Conservation (phyloP, 2,797 vertebrate genomes). For the Mormyrus hasselquistii region DNA sequence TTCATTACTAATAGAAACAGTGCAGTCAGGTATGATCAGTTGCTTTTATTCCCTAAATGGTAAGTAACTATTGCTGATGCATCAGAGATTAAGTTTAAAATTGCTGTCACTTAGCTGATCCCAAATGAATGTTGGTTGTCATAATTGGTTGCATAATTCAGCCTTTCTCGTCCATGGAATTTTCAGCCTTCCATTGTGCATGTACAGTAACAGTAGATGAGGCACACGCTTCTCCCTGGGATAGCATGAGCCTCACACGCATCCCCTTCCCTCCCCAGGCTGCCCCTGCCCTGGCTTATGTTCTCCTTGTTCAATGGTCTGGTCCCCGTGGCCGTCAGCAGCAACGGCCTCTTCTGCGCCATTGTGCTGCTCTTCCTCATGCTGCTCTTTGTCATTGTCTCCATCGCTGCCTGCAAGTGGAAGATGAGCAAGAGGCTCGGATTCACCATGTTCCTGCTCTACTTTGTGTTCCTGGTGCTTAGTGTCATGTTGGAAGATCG, state of each 20-base stretch:
- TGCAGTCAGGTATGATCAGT: neutral
- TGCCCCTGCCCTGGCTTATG: constrained; percentile 88
- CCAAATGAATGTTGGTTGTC: neutral
- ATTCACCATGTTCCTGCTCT: constrained; percentile 86
- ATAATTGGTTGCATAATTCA: neutral
- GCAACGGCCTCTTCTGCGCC: constrained; percentile 93
- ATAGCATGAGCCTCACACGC: neutral
- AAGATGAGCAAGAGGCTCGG: constrained; percentile 91
- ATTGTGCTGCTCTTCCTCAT: constrained; percentile 95
- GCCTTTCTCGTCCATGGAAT: neutral
- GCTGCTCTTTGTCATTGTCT: constrained; percentile 91
- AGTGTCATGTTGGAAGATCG: constrained; percentile 94
- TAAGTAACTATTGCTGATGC: neutral
- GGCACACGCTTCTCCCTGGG: neutral
- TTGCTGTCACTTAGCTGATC: neutral
- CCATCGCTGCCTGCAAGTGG: constrained; percentile 86
- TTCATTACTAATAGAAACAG: neutral
- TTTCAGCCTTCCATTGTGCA: neutral
- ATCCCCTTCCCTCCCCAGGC: constrained; percentile 55
- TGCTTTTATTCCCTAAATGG: neutral
- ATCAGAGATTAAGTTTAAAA: neutral
- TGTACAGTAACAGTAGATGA: neutral
- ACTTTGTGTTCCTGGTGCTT: constrained; percentile 89
- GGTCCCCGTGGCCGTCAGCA: constrained; percentile 83
- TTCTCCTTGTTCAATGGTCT: constrained; percentile 67